Base-by-base conservation (phyloP, 2,113 vertebrate species). In the Amblyopsis rosae region DNA sequence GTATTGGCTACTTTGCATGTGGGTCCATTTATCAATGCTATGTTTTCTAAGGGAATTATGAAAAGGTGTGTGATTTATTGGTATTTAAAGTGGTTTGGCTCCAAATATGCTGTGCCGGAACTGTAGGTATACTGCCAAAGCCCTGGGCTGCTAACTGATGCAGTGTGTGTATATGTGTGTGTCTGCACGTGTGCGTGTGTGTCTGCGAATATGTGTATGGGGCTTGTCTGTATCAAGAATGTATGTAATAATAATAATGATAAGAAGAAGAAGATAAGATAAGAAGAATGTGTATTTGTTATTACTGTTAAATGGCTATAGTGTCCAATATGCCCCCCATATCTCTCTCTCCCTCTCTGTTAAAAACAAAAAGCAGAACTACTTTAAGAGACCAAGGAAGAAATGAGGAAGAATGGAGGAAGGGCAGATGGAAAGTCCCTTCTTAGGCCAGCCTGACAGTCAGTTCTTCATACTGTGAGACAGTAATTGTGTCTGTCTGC, bases 101-200 rank as follows among this genome's bases (percentile, higher is more conserved):
- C 13, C 11, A 4, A 11, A 12, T 15, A 7, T 11, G 10, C 49
- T 12, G 49, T 51, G 13, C 49, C 13, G 49, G 13, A 51, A 51
- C 3, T 12, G 3, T 4, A 15, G 49, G 11, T 51, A 15, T 11
- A 11, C 13, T 51, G 49, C 49, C 49, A 51, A 51, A 15, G 13
- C 49, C 49, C 49, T 12, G 13, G 49, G 49, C 49, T 12, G 13
- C 49, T 51, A 51, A 51, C 13, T 10, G 6, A 51, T 17, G 13
- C 50, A 53, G 50, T 46, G 7, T 17, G 3, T 19, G 16, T 0
- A 6, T 72, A 15, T 66, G 45, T 26, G 32, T 53, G 12, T 13
- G 17, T 13, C 5, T 2, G 41, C 0, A 3, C 51, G 67, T 73
- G 72, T 79, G 58, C 69, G 47, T 26, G 9, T 45, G 56, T 33